These are phyloP conservation scores for Helarctos malayanus DNA, from an alignment of 2,797 vertebrate species.

Conservation along the genomic window DNA sequence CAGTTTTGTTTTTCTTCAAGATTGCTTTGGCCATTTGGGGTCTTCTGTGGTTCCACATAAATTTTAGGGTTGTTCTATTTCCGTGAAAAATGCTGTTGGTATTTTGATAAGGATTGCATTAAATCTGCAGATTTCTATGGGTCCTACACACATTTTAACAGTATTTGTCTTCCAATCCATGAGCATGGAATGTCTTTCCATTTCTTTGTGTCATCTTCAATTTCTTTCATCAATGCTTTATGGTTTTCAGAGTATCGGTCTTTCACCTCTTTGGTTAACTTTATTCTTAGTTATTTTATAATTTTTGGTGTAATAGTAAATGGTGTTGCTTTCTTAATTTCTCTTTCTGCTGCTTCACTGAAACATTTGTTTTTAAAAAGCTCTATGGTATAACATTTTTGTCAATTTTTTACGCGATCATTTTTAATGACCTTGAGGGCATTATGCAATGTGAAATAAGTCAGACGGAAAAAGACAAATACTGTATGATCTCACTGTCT, in stretches of 20 bases:
- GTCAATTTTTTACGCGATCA: not conserved
- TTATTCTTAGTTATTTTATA: not conserved
- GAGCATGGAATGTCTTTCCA: not conserved
- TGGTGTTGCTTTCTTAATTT: not conserved
- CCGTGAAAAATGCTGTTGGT: not conserved
- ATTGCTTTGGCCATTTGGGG: no score
- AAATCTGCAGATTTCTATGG: not conserved
- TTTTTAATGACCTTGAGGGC: not conserved
- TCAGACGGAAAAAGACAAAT: not conserved
- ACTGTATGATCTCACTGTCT: not conserved
- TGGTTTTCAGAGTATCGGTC: not conserved
- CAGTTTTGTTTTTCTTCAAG: not conserved
- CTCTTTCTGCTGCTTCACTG: not conserved
- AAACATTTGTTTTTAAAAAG: conserved; percentile 38
- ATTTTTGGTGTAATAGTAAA: not conserved
- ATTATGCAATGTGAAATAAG: not conserved
- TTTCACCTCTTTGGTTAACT: not conserved
- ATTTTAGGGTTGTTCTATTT: no score
- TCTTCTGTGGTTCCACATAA: no score
- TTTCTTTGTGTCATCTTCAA: not conserved
- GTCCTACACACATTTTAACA: not conserved
- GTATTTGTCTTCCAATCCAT: not conserved
- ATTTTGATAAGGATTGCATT: not conserved
- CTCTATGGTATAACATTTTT: not conserved
- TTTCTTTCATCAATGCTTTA: not conserved